phyloP scores from a whole-genome alignment of 1,140 invertebrate genomes.

The Bombus sibiricus region DNA sequence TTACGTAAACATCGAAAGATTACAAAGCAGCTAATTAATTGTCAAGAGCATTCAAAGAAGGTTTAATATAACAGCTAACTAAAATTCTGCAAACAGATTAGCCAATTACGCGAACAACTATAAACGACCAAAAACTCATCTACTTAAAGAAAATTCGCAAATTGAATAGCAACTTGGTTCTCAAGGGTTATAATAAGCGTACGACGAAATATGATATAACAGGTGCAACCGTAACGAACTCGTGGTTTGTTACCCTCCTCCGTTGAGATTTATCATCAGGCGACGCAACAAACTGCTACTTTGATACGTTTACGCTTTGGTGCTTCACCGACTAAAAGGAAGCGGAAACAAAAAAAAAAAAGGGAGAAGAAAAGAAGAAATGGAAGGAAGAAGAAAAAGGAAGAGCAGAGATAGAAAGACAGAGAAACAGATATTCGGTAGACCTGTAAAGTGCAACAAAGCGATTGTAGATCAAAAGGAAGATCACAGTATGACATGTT shows the following conservation, averaged over 20 bases:
- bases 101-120: background rate
- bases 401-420: background rate
- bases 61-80: background rate
- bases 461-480: background rate
- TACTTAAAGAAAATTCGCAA: background rate
- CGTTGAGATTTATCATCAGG: background rate
- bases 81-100: background rate
- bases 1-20: too few species aligned
- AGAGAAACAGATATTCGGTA: background rate
- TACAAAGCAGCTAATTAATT: background rate
- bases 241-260: background rate
- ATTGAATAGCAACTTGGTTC: background rate
- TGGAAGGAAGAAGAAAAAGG: background rate
- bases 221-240: conserved; percentile 17
- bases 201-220: background rate
- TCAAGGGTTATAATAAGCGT: background rate
- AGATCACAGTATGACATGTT: conserved; percentile 11
- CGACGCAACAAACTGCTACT: background rate
- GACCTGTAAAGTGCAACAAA: conserved; percentile 21
- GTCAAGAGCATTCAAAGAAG: background rate
- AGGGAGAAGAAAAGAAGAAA: background rate
- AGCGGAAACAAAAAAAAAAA: background rate
- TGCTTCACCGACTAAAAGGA: background rate
- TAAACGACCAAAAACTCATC: background rate
- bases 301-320: background rate